Evolutionary conservation across 1,140 invertebrate genomes (phyloP), one percentile per base, ranked within the genome.

Genomic region (Chelonus insularis): DNA sequence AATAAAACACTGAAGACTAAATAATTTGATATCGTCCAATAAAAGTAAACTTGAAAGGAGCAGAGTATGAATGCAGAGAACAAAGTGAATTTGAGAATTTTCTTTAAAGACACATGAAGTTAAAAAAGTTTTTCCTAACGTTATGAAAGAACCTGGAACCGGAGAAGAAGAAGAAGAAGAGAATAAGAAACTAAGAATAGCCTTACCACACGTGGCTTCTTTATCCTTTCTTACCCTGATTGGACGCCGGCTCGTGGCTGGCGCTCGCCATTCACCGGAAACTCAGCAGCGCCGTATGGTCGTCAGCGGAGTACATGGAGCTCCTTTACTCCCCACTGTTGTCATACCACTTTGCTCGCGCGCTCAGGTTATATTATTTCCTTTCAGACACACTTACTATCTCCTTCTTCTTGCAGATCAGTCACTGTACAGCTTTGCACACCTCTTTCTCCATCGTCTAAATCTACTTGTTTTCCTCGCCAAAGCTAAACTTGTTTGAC

Each of bases 241-340:
- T 80, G 79, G 79, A 80, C 72, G 74, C 64, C 73, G 79, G 78
- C 79, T 80, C 79, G 79, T 81, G 79, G 78, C 79, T 71, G 79
- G 77, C 79, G 79, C 72, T 80, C 79, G 79, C 79, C 79, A 70
- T 75, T 77, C 76, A 77, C 75, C 75, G 76, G 76, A 78, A 78
- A 77, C 72, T 66, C 68, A 64, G 54, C 68, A 60, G 70, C 68
- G 51, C 67, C 69, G 63, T 58, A 59, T 60, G 58, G 51, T 57
- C 69, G 50, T 64, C 68, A 64, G 65, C 62, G 58, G 58, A 3
- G 25, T 29, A 7, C 25, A 29, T 7, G 25, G 25, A 29, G 25
- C 25, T 29, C 25, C 25, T 29, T 29, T 29, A 3, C 8, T 37
- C 45, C 18, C 45, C 45, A 20, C 18, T 18, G 25, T 29, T 29